Conservation (phyloP, 2,113 vertebrate species). For the Alexandromys fortis region DNA sequence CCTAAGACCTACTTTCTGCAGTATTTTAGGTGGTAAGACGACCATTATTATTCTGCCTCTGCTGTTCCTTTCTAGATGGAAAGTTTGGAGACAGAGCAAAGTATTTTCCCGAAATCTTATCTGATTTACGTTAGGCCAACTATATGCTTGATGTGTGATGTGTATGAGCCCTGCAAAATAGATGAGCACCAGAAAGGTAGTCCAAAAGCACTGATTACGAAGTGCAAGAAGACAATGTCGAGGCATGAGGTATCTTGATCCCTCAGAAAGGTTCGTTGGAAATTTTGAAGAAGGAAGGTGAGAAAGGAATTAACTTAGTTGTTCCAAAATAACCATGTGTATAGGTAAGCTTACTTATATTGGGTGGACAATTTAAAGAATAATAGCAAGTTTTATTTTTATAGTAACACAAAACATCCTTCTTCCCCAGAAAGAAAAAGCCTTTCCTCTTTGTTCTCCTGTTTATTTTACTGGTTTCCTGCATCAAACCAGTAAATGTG, state of each 20-base stretch:
- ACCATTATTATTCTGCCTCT: constrained; percentile 67
- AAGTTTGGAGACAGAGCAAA: neutral
- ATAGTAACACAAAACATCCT: neutral
- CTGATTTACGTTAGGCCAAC: constrained; percentile 24
- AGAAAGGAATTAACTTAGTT: neutral
- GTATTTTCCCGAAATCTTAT: neutral
- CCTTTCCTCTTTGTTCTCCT: neutral
- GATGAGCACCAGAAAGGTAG: neutral
- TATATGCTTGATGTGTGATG: neutral
- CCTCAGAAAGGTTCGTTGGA: neutral
- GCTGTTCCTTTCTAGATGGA: constrained; percentile 63
- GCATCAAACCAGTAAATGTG: neutral
- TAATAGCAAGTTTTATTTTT: neutral
- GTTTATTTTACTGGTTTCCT: neutral
- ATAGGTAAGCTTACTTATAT: neutral
- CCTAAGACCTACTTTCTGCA: constrained; percentile 77
- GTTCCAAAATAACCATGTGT: neutral
- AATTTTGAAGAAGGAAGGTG: neutral
- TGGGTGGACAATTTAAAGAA: neutral
- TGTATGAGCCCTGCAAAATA: constrained; percentile 16
- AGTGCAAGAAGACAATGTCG: neutral
- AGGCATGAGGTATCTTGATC: neutral
- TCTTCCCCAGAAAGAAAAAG: neutral
- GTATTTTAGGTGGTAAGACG: constrained; percentile 78
- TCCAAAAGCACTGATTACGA: neutral